phyloP scores from a whole-genome alignment of 2,888 invertebrate species.

The Barypeithes pellucidus region DNA sequence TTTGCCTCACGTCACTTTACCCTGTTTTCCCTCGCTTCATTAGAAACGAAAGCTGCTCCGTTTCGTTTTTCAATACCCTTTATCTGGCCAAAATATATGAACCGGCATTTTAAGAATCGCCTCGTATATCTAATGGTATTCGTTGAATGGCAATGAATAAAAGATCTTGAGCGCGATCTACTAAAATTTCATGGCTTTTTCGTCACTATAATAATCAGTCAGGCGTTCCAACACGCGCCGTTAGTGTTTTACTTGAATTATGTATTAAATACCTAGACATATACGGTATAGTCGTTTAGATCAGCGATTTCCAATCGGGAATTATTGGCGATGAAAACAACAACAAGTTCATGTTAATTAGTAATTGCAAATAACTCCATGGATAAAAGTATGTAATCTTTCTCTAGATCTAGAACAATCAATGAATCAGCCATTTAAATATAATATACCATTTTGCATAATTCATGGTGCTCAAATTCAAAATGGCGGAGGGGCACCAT shows the following conservation, averaged over 20 bases:
- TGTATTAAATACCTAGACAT: slow-evolving; percentile 1
- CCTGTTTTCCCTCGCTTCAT: slow-evolving; percentile 28
- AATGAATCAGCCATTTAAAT: too few relatives aligned
- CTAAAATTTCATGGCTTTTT: slow-evolving; percentile 41
- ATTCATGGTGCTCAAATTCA: too few relatives aligned
- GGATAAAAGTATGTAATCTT: too few relatives aligned
- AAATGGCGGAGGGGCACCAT: too few relatives aligned
- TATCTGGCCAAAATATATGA: slow-evolving; percentile 42
- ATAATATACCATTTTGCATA: too few relatives aligned
- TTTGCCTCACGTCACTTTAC: slow-evolving; percentile 24
- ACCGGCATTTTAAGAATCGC: slow-evolving; percentile 43
- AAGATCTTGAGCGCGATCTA: slow-evolving; percentile 45
- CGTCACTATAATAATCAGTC: slow-evolving; percentile 40
- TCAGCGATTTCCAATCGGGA: background rate
- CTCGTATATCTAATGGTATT: slow-evolving; percentile 45
- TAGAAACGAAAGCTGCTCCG: slow-evolving; percentile 32
- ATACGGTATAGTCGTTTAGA: background rate
- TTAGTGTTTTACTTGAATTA: slow-evolving; percentile 36
- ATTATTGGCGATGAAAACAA: too few relatives aligned
- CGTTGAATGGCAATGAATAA: slow-evolving; percentile 46
- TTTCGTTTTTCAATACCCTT: slow-evolving; percentile 42
- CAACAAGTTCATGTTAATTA: too few relatives aligned
- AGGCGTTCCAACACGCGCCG: slow-evolving; percentile 36
- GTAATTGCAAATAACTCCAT: too few relatives aligned
- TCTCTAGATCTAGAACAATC: too few relatives aligned